Evolutionary conservation across 2,888 invertebrate species (phyloP), one percentile per base, ranked within the genome.

Genomic region (Drosophila trichaetosa): DNA sequence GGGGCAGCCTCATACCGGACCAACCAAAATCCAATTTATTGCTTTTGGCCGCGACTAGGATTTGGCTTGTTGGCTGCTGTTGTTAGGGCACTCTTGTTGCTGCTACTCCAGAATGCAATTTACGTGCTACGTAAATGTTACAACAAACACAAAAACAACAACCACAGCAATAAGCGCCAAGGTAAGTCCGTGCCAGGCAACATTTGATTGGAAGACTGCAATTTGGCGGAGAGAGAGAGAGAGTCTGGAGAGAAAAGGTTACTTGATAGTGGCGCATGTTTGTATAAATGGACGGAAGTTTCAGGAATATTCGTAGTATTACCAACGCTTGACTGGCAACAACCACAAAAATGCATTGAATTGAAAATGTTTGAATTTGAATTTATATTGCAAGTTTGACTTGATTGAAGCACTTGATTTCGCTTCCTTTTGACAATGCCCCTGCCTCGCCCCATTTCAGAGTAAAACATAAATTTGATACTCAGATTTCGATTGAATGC

Each of bases 311-410:
- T 85, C 85, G 88, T 86, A 38, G 80, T 68, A 73, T 57, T 61
- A 73, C 75, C 62, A 81, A 74, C 73, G 86, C 89, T 80, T 78
- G 78, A 86, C 82, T 88, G 84, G 76, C 80, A 88, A 86, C 87
- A 85, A 82, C 85, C 85, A 82, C 85, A 85, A 74, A 82, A 88
- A 88, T 88, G 83, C 85, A 85, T 82, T 85, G 84, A 85, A 85
- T 82, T 79, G 85, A 85, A 88, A 85, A 85, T 85, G 85, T 85
- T 85, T 88, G 89, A 86, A 85, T 88, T 88, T 85, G 88, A 86
- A 85, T 88, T 86, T 88, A 85, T 85, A 85, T 85, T 86, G 89
- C 85, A 85, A 88, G 89, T 86, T 88, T 85, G 75, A 76, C 84
- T 82, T 88, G 85, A 88, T 88, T 86, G 85, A 86, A 74, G 82